These are phyloP conservation scores for Drosophila koepferae DNA, from an alignment of 2,888 invertebrate species.

Conservation along the genomic window DNA sequence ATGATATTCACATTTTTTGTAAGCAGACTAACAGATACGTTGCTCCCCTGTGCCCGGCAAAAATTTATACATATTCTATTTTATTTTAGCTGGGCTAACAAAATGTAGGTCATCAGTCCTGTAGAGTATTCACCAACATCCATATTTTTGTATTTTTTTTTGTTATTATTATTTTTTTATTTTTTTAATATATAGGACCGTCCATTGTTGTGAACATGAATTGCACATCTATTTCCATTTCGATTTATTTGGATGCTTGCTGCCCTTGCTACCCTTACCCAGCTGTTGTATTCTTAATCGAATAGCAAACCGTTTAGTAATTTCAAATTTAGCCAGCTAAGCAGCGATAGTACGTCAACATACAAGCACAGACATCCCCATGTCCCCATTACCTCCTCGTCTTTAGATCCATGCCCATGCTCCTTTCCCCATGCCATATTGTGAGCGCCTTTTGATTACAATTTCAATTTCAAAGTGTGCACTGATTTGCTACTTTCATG, in stretches of 20 bases:
- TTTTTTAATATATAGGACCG: constrained; percentile 25
- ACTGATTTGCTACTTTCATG: constrained; percentile 67
- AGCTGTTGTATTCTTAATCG: constrained; percentile 70
- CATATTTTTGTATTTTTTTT: constrained; percentile 44
- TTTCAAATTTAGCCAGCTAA: constrained; percentile 71
- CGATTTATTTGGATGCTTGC: constrained; percentile 44
- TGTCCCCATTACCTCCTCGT: not conserved
- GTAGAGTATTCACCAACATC: constrained; percentile 41
- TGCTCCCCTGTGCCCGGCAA: constrained; percentile 18
- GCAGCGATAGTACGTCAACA: constrained; percentile 51
- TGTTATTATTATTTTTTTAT: constrained; percentile 37
- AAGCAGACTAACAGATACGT: constrained; percentile 57
- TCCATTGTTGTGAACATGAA: constrained; percentile 72
- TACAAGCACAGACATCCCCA: constrained; percentile 9
- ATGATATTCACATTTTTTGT: constrained; percentile 64
- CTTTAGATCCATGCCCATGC: not conserved
- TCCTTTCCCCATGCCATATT: constrained; percentile 23
- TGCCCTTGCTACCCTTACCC: constrained; percentile 12
- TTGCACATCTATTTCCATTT: constrained; percentile 76
- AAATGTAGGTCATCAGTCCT: constrained; percentile 72
- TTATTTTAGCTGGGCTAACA: constrained; percentile 22
- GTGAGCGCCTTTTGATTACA: constrained; percentile 63
- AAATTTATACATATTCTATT: constrained; percentile 39
- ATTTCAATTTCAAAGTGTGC: constrained; percentile 73
- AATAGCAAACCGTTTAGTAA: constrained; percentile 75